These are phyloP conservation scores for Poeciliopsis paucimaculata DNA, from an alignment of 2,797 vertebrate genomes.

Conservation along the genomic window DNA sequence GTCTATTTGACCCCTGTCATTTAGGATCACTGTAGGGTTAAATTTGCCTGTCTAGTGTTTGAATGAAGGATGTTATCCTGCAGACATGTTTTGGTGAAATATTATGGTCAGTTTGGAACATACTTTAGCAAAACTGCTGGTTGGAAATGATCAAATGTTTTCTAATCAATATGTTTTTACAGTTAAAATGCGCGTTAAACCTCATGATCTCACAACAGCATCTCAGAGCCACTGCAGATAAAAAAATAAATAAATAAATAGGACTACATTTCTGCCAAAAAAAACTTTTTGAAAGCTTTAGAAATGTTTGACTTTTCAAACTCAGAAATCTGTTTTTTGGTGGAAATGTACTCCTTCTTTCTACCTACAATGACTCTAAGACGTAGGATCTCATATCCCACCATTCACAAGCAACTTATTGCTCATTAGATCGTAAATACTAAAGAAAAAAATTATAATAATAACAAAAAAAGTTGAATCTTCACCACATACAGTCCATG, in stretches of 20 bases:
- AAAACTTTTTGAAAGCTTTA: too few species aligned
- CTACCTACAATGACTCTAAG: too few species aligned
- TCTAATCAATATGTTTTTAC: neutral
- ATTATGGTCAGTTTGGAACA: neutral
- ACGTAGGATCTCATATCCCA: neutral
- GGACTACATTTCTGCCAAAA: too few species aligned
- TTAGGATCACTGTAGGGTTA: neutral
- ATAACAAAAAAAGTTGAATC: neutral
- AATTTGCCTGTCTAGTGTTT: neutral
- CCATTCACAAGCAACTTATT: neutral
- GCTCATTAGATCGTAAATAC: neutral
- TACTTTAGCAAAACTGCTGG: neutral
- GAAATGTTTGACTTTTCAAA: too few species aligned
- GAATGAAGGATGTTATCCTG: neutral
- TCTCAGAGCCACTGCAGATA: too few species aligned
- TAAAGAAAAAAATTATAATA: too few species aligned
- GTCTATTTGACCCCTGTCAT: too few species aligned
- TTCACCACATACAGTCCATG: neutral
- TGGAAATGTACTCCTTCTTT: too few species aligned
- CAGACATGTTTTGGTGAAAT: neutral
- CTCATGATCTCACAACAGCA: too few species aligned
- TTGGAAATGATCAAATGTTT: neutral
- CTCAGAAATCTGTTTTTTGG: too few species aligned
- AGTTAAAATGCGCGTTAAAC: neutral
- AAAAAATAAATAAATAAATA: too few species aligned